Conservation (phyloP, 2,888 invertebrate species). For the Eristalinus sepulchralis region DNA sequence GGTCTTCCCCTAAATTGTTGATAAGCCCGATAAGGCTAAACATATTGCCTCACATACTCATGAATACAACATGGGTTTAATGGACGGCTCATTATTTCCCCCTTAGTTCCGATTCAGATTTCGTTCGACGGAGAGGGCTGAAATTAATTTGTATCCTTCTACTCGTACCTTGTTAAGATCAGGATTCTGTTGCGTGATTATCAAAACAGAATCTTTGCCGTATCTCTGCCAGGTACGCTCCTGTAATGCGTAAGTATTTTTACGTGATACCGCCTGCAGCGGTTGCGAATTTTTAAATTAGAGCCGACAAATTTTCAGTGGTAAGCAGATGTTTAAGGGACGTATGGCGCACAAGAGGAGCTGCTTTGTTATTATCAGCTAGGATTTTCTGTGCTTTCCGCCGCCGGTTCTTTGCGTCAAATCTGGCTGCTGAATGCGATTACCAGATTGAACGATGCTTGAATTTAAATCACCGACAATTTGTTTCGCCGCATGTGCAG, state of each 20-base stretch:
- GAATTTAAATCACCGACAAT: conserved; percentile 52
- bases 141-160: neutral
- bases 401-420: neutral
- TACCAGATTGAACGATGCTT: conserved; percentile 44
- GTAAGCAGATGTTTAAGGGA: neutral
- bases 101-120: neutral
- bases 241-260: conserved; percentile 1
- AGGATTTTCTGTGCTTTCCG: neutral
- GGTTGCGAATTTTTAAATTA: conserved; percentile 11
- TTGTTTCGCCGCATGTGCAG: conserved; percentile 54
- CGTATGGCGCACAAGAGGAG: neutral
- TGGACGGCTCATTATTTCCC: neutral
- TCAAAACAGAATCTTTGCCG: neutral
- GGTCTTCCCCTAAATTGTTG: neutral
- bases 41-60: neutral
- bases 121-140: neutral
- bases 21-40: neutral
- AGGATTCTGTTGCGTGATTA: neutral
- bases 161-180: neutral
- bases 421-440: conserved; percentile 41
- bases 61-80: neutral
- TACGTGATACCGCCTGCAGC: conserved; percentile 26
- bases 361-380: conserved; percentile 16
- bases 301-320: conserved; percentile 21
- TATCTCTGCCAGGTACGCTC: neutral